A percentile compares a stretch with the other conserved stretches of the same genome.
Conservation (phyloP, 1,140 invertebrate genomes). For the Drosophila setifemur region DNA sequence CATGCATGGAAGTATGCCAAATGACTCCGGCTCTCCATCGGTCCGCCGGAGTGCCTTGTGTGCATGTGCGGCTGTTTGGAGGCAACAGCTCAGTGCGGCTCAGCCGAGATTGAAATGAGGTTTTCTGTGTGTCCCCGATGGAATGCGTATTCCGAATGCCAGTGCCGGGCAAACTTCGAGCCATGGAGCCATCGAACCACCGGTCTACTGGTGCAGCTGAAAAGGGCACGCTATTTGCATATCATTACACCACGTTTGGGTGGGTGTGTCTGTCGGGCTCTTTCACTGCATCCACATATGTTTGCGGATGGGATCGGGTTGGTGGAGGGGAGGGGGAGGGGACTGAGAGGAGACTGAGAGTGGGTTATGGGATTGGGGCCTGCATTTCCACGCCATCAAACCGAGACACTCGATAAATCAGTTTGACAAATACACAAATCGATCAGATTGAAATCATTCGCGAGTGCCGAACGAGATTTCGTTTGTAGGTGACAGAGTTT, state of each 20-base stretch:
- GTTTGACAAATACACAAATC: conserved; percentile 74
- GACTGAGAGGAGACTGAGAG: too few species aligned
- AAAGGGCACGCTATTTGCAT: conserved; percentile 77
- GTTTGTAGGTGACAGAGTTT: background rate
- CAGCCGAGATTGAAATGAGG: conserved; percentile 72
- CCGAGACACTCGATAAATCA: conserved; percentile 72
- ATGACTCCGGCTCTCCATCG: conserved; percentile 7
- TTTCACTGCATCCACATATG: background rate
- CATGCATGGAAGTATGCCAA: conserved; percentile 27
- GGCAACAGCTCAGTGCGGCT: conserved; percentile 65
- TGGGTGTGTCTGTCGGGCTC: background rate
- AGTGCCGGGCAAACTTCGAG: background rate
- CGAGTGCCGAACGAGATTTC: conserved; percentile 21
- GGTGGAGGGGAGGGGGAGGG: conserved; percentile 4
- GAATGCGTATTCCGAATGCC: conserved; percentile 11
- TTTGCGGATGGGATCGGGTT: conserved; percentile 8
- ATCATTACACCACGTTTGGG: conserved; percentile 55
- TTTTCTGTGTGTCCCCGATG: conserved; percentile 37
- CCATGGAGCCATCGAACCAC: background rate
- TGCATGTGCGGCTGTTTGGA: conserved; percentile 39
- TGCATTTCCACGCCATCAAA: conserved; percentile 70
- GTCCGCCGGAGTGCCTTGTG: conserved; percentile 28
- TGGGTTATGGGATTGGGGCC: too few species aligned
- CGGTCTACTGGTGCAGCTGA: conserved; percentile 32
- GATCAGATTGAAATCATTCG: conserved; percentile 58